These are phyloP conservation scores for Acanthis flammea DNA, from an alignment of 2,797 vertebrate species.

Conservation along the genomic window DNA sequence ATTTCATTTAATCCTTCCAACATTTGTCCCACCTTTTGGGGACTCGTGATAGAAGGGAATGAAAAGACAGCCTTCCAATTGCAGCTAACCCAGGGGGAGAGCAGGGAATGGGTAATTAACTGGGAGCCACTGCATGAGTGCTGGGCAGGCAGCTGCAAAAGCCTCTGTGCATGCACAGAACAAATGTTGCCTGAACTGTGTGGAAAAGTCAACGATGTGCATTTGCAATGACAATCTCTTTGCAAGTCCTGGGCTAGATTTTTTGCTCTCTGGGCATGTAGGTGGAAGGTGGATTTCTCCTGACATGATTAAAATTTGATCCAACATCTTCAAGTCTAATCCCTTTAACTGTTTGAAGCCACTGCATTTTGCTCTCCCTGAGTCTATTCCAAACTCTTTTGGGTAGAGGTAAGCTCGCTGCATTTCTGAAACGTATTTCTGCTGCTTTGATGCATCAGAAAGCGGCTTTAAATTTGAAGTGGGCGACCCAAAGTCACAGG, in stretches of 20 bases:
- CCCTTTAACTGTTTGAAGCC: background rate
- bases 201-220: background rate
- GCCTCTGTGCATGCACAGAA: background rate
- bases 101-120: slow-evolving; percentile 17
- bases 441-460: background rate
- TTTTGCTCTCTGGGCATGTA: background rate
- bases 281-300: background rate
- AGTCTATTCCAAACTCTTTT: background rate
- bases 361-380: background rate
- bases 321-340: background rate
- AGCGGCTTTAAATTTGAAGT: fast-evolving
- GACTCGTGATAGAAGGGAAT: slow-evolving; percentile 28
- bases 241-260: background rate
- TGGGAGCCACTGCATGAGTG: background rate
- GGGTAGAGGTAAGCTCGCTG: background rate
- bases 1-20: slow-evolving; percentile 59
- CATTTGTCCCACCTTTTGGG: slow-evolving; percentile 54
- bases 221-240: background rate
- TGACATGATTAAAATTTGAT: background rate
- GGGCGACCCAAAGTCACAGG: background rate
- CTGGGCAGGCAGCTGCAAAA: background rate
- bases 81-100: slow-evolving; percentile 15
- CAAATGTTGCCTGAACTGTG: background rate
- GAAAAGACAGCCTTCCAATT: slow-evolving; percentile 29
- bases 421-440: background rate